Evolutionary conservation across 2,797 vertebrate genomes (phyloP), one percentile per base, ranked within the genome.

Genomic region (Schizopygopsis pylzovi): DNA sequence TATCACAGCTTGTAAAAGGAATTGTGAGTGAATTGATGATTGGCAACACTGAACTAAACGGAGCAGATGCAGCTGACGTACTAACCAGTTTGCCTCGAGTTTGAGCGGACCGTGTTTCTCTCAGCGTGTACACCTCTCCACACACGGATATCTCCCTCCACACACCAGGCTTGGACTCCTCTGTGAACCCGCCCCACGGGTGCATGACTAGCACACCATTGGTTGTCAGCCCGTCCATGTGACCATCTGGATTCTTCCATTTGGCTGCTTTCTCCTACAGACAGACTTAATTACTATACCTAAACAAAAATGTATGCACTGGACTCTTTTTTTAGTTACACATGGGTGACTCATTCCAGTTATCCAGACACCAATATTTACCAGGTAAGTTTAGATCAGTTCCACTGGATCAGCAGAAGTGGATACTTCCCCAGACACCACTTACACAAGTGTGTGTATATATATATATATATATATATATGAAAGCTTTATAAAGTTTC

Each of bases 141-240:
- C 98, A 99, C 80, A 99, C 98, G 0, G 98, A 99, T 93, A 99
- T 99, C 94, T 99, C 98, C 33, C 97, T 93, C 98, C 98, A 99
- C 4, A 99, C 95, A 0, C 98, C 98, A 0, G 98, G 98, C 89
- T 96, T 98, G 6, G 98, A 99, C 92, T 99, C 98, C 75, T 99
- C 97, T 0, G 96, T 99, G 92, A 99, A 99, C 0, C 98, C 98
- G 16, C 97, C 98, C 87, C 94, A 96, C 0, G 98, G 98, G 83
- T 99, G 98, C 98, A 99, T 99, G 52, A 99, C 98, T 85, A 99
- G 95, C 89, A 99, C 98, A 0, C 98, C 98, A 3, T 99, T 99
- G 79, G 98, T 99, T 0, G 98, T 99, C 83, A 99, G 92, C 43
- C 98, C 98, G 1, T 99, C 98, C 98, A 99, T 99, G 92, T 99